Conservation (phyloP, 1,140 invertebrate species). For the Penaeus indicus region DNA sequence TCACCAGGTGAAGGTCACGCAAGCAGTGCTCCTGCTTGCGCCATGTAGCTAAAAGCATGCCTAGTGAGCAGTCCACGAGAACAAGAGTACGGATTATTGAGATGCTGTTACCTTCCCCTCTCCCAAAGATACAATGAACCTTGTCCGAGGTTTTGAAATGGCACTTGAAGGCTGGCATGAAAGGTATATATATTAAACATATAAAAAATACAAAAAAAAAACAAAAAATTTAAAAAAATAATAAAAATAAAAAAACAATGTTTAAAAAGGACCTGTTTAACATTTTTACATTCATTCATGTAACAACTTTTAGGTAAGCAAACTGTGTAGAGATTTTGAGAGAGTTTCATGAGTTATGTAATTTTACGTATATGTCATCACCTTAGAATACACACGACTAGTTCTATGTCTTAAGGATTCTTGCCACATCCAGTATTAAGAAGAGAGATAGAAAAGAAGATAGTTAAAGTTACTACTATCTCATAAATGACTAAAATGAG, state of each 20-base stretch:
- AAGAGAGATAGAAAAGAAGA: too few relatives aligned
- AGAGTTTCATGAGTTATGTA: too few relatives aligned
- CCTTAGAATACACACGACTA: too few relatives aligned
- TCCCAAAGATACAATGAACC: constrained; percentile 44
- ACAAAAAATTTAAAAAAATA: background rate
- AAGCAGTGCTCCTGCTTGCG: too few relatives aligned
- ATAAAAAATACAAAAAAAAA: background rate
- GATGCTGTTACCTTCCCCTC: constrained; percentile 44
- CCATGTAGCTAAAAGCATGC: too few relatives aligned
- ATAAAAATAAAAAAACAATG: constrained; percentile 6
- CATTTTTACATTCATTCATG: constrained; percentile 19
- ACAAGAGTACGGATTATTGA: constrained; percentile 13
- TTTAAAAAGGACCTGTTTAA: constrained; percentile 2
- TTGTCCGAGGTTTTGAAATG: constrained; percentile 59
- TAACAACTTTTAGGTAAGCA: constrained; percentile 1
- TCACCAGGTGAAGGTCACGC: constrained; percentile 47
- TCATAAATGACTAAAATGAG: too few relatives aligned
- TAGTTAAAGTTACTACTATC: too few relatives aligned
- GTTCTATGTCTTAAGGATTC: too few relatives aligned
- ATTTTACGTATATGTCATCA: too few relatives aligned
- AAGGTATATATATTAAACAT: constrained; percentile 4
- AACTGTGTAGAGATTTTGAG: background rate
- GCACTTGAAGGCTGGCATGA: constrained; percentile 55
- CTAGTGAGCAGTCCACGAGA: too few relatives aligned
- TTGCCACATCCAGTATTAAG: too few relatives aligned